Evolutionary conservation across 2,888 invertebrate species (phyloP).

Genomic region (Microctonus brassicae): DNA sequence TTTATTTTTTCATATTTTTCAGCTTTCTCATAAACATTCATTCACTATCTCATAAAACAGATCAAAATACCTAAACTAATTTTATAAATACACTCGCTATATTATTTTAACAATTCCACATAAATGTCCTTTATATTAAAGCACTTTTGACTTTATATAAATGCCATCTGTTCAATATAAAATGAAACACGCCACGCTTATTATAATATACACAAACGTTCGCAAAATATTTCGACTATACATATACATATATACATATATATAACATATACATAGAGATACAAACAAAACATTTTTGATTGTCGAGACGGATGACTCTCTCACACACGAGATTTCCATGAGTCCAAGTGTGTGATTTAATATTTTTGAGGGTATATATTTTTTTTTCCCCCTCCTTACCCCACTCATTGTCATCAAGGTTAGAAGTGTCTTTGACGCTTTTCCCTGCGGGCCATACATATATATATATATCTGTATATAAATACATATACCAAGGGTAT

Average conservation of each 20-base stretch:
- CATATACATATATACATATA: conserved; percentile 9
- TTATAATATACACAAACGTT: conserved; percentile 14
- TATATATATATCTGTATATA: too few species aligned
- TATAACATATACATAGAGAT: too few species aligned
- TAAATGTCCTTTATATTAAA: conserved; percentile 52
- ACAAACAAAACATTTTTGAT: conserved; percentile 30
- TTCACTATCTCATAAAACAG: background rate
- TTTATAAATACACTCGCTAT: conserved; percentile 48
- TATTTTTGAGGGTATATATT: conserved; percentile 49
- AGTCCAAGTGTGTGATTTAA: conserved; percentile 57
- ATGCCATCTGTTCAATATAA: conserved; percentile 60
- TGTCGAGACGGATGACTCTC: conserved; percentile 41
- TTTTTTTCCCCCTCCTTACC: conserved; percentile 35
- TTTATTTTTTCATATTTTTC: too few species aligned
- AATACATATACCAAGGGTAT: too few species aligned
- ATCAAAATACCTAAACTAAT: conserved; percentile 50
- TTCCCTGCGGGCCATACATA: conserved; percentile 25
- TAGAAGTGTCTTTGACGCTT: conserved; percentile 40
- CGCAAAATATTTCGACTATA: conserved; percentile 1
- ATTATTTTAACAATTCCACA: conserved; percentile 56
- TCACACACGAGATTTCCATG: conserved; percentile 11
- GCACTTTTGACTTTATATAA: conserved; percentile 64
- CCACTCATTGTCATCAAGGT: conserved; percentile 42
- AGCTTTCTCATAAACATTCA: too few species aligned
- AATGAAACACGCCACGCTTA: conserved; percentile 8